Percentiles rank a stretch among this genome's conserved stretches.
phyloP scores from a whole-genome alignment of 1,140 invertebrate species.

The Caenorhabditis inopinata region DNA sequence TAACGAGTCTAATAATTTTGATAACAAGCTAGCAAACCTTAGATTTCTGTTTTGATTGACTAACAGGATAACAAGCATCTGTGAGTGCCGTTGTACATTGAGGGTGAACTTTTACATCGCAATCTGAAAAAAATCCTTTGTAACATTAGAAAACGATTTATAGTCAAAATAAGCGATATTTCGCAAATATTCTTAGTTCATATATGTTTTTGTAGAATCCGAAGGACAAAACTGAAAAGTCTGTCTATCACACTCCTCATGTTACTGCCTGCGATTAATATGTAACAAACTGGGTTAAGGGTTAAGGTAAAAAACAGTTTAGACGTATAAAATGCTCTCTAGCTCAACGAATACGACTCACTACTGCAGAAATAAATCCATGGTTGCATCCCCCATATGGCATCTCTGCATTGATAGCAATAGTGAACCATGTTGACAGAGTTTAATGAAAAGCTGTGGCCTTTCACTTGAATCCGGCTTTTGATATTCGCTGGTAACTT shows the following conservation, averaged over 20 bases:
- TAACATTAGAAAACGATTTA: too few relatives aligned
- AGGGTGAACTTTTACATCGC: constrained; percentile 72
- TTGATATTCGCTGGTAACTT: constrained; percentile 37
- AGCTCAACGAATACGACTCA: constrained; percentile 46
- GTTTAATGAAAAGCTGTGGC: constrained; percentile 84
- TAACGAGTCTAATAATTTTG: not conserved
- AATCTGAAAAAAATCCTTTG: constrained; percentile 50
- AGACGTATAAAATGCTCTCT: too few relatives aligned
- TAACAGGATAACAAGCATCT: constrained; percentile 62
- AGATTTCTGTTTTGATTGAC: constrained; percentile 40
- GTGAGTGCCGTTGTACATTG: constrained; percentile 58
- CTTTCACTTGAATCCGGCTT: constrained; percentile 72
- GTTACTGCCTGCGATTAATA: too few relatives aligned
- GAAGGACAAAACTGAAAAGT: too few relatives aligned
- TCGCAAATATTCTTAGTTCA: too few relatives aligned
- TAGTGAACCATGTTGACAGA: constrained; percentile 84
- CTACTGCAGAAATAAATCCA: constrained; percentile 64
- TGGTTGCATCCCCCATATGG: constrained; percentile 82
- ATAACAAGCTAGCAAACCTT: constrained; percentile 8
- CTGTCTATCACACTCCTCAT: too few relatives aligned
- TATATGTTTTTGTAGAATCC: too few relatives aligned
- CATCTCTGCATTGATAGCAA: constrained; percentile 87
- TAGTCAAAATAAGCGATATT: too few relatives aligned
- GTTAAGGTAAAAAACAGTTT: too few relatives aligned
- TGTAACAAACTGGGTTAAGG: too few relatives aligned